phyloP scores from a whole-genome alignment of 2,113 vertebrate species.

The Alaudala cheleensis region DNA sequence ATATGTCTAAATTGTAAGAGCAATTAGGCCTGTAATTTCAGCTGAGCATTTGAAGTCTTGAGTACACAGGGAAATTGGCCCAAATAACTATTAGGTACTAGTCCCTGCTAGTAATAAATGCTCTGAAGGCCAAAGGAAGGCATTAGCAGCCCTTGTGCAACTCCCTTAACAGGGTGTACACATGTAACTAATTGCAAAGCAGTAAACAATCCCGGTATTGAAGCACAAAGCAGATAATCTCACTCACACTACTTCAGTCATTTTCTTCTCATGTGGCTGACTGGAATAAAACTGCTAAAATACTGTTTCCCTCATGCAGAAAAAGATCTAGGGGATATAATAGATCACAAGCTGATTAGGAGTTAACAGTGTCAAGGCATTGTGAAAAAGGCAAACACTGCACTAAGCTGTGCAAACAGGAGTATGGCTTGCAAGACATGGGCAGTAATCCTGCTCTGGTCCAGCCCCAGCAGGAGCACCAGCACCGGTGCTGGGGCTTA shows the following conservation, averaged over 20 bases:
- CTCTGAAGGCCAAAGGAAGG: conserved; percentile 17
- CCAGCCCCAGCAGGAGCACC: not conserved
- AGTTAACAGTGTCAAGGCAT: conserved; percentile 66
- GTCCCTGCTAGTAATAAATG: not conserved
- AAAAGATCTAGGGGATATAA: conserved; percentile 67
- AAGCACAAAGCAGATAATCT: conserved; percentile 61
- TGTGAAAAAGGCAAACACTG: conserved; percentile 67
- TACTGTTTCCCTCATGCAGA: conserved; percentile 62
- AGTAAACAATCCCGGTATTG: conserved; percentile 63
- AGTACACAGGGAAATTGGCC: conserved; percentile 33
- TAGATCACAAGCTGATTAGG: conserved; percentile 69
- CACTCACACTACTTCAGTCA: conserved; percentile 54
- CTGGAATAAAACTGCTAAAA: conserved; percentile 62
- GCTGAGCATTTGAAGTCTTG: not conserved
- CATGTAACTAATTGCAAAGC: conserved; percentile 47
- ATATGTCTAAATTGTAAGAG: not conserved
- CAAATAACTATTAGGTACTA: not conserved
- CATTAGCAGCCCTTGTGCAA: conserved; percentile 8
- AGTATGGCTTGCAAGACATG: conserved; percentile 2
- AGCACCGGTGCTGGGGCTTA: not conserved
- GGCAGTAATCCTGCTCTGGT: conserved; percentile 12
- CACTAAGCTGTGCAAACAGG: conserved; percentile 67
- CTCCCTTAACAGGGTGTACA: conserved; percentile 3
- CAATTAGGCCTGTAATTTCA: conserved; percentile 7
- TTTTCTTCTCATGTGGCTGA: conserved; percentile 59